phyloP scores from a whole-genome alignment of 2,113 vertebrate species.

The Genyomyrus donnyi region DNA sequence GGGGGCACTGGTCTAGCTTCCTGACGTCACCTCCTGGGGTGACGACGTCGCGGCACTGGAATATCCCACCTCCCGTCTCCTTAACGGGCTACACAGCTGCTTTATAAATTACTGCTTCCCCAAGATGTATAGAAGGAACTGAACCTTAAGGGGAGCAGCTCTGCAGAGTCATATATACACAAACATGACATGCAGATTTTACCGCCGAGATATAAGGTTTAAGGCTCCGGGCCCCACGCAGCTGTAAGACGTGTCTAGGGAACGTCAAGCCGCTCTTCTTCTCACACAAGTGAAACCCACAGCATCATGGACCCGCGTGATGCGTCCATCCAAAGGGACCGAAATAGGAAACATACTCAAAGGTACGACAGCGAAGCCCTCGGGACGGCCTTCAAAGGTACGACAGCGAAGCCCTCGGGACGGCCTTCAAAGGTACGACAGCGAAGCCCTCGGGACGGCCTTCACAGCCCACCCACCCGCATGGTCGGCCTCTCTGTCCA shows the following conservation, averaged over 20 bases:
- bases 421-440: neutral
- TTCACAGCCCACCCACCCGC: constrained; percentile 53
- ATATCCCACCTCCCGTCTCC: neutral
- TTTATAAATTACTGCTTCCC: neutral
- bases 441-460: neutral
- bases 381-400: neutral
- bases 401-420: neutral
- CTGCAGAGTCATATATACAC: neutral
- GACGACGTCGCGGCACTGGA: neutral
- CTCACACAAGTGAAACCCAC: no score
- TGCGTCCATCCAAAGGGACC: neutral
- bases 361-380: neutral
- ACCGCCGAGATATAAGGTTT: neutral
- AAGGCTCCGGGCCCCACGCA: neutral
- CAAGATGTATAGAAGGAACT: neutral
- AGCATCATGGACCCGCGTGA: no score
- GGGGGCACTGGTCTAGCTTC: neutral
- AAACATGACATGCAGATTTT: neutral
- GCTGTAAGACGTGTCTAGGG: no score
- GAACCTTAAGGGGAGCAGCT: neutral
- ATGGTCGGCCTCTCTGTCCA: constrained; percentile 57
- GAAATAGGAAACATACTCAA: neutral
- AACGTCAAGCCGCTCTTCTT: no score
- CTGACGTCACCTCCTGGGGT: neutral
- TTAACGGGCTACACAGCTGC: neutral